Evolutionary conservation across 2,888 invertebrate genomes (phyloP), one percentile per base, ranked within the genome.

Genomic region (Blera fallax): DNA sequence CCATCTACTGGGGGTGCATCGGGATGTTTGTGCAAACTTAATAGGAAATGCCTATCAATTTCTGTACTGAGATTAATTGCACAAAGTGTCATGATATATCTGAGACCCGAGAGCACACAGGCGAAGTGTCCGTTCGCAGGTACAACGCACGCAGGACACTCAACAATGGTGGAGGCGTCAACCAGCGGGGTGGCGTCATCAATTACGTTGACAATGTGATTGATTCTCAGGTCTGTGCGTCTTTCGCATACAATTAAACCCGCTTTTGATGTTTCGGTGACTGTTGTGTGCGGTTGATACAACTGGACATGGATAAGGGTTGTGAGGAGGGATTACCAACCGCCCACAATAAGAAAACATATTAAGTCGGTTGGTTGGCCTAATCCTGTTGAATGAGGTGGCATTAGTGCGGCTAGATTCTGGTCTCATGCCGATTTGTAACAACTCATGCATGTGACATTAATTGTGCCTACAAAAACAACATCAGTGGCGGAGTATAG

Each of bases 201-300:
- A 80, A 84, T 84, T 84, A 84, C 65, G 74, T 70, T 80, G 84
- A 84, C 84, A 80, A 80, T 70, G 76, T 80, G 84, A 84, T 84
- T 80, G 84, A 84, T 84, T 76, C 74, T 58, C 32, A 10, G 69
- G 45, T 7, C 7, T 21, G 69, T 56, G 48, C 62, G 56, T 74
- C 64, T 67, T 70, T 74, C 65, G 74, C 62, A 64, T 80, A 24
- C 74, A 52, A 76, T 84, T 84, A 45, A 74, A 37, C 29, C 16
- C 37, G 11, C 11, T 16, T 48, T 58, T 37, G 27, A 27, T 8
- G 14, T 60, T 50, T 27, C 7, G 48, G 11, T 24, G 62, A 62
- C 21, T 54, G 27, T 34, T 56, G 62, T 64, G 27, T 56, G 62
- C 18, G 40, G 34, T 40, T n/a, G 37, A 62, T 62, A 37, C 34